phyloP scores from a whole-genome alignment of 2,888 invertebrate genomes.

The Smittia aterrima region DNA sequence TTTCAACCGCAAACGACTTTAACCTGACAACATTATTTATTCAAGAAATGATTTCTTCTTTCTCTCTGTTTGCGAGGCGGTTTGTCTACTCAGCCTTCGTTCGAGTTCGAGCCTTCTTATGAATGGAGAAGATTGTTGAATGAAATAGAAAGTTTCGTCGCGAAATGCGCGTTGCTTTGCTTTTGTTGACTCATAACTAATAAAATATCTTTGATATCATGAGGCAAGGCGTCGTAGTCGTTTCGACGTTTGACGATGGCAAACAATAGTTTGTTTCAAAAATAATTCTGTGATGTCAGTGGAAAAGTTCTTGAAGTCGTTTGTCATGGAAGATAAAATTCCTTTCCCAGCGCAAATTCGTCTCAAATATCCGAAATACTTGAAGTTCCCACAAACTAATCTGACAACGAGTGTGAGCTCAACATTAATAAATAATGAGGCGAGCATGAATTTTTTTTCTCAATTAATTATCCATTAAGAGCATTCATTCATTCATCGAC shows the following conservation, averaged over 20 bases:
- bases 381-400: not conserved
- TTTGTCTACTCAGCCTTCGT: slow-evolving; percentile 14
- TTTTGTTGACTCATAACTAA: not conserved
- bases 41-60: slow-evolving; percentile 17
- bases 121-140: slow-evolving; percentile 21
- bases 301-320: slow-evolving; percentile 1
- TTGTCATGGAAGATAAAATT: slow-evolving; percentile 23
- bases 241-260: not conserved
- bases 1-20: not conserved
- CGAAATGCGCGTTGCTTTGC: not conserved
- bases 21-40: slow-evolving; percentile 40
- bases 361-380: not conserved
- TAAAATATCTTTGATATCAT: not conserved
- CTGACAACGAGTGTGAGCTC: not conserved
- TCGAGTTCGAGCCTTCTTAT: slow-evolving; percentile 7
- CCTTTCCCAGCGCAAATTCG: not conserved
- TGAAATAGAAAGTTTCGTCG: slow-evolving; percentile 26
- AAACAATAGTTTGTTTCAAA: not conserved
- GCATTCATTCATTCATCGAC: slow-evolving; percentile 13
- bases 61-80: slow-evolving; percentile 18
- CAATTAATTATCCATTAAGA: slow-evolving; percentile 41
- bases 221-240: not conserved
- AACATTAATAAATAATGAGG: not conserved
- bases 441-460: not conserved
- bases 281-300: slow-evolving; percentile 4